Evolutionary conservation across 2,113 vertebrate species (phyloP).

Genomic region (Daboia siamensis): DNA sequence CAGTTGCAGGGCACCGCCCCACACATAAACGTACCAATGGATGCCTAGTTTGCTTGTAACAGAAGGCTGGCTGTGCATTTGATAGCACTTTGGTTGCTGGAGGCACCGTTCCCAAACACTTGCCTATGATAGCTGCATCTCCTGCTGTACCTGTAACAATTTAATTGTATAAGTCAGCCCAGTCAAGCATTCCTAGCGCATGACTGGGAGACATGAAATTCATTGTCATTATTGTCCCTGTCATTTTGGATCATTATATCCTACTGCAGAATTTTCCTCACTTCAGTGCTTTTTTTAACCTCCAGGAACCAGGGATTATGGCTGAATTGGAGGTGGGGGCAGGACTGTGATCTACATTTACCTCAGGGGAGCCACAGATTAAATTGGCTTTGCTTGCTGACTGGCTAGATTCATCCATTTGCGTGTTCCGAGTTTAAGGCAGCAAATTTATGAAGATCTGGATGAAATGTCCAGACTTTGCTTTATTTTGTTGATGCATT

Average conservation of each 20-base stretch:
- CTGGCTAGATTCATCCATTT: slow-evolving; percentile 74
- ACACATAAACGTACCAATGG: neutral
- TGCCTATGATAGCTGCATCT: slow-evolving; percentile 75
- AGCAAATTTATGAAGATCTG: slow-evolving; percentile 74
- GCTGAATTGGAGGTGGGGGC: slow-evolving; percentile 78
- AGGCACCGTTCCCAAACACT: slow-evolving; percentile 75
- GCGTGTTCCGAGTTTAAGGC: slow-evolving; percentile 70
- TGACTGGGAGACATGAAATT: slow-evolving; percentile 99
- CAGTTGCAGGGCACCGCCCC: slow-evolving; percentile 42
- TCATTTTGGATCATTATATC: slow-evolving; percentile 98
- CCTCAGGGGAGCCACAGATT: slow-evolving; percentile 89
- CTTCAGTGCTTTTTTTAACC: slow-evolving; percentile 90
- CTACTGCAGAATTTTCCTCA: slow-evolving; percentile 90
- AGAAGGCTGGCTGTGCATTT: slow-evolving; percentile 45
- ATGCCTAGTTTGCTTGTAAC: slow-evolving; percentile 43
- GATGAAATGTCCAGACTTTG: slow-evolving; percentile 45
- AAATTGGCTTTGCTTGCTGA: slow-evolving; percentile 88
- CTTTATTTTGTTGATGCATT: slow-evolving; percentile 41
- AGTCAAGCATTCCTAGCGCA: slow-evolving; percentile 89
- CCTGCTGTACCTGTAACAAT: slow-evolving; percentile 94
- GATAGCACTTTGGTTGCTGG: slow-evolving; percentile 55
- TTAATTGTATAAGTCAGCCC: slow-evolving; percentile 97
- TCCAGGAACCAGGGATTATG: slow-evolving; percentile 90
- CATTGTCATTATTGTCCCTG: slow-evolving; percentile 99
- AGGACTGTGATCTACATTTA: slow-evolving; percentile 79